phyloP scores from a whole-genome alignment of 2,888 invertebrate genomes.

The Diloba caeruleocephala region DNA sequence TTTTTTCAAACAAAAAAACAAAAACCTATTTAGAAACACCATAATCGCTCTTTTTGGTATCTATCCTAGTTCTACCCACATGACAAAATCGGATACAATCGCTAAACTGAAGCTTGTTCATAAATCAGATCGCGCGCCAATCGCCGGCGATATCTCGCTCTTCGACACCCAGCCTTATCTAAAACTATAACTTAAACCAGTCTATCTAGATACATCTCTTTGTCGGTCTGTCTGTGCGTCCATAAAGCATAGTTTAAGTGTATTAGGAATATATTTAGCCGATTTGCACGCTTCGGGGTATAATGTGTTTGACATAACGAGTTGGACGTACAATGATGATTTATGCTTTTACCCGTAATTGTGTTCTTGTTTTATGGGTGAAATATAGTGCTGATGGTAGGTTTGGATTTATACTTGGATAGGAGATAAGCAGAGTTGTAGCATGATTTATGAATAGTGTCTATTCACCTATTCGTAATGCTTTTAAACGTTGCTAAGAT shows the following conservation, averaged over 20 bases:
- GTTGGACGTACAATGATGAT: conserved; percentile 55
- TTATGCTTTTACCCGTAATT: conserved; percentile 49
- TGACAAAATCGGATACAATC: conserved; percentile 34
- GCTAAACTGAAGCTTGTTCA: conserved; percentile 18
- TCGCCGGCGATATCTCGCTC: conserved; percentile 16
- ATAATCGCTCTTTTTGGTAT: conserved; percentile 5
- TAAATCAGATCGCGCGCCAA: conserved; percentile 40
- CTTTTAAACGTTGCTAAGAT: no score
- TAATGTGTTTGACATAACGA: conserved; percentile 58
- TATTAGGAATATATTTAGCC: conserved; percentile 68
- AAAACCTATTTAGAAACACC: conserved; percentile 9
- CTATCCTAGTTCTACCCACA: conserved; percentile 1
- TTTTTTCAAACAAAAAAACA: no score
- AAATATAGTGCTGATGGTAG: conserved; percentile 16
- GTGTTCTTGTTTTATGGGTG: conserved; percentile 38
- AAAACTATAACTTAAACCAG: conserved; percentile 42
- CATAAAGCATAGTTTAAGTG: conserved; percentile 59
- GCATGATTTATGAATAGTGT: background rate
- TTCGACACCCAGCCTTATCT: conserved; percentile 53
- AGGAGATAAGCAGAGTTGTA: background rate
- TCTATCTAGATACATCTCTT: conserved; percentile 54
- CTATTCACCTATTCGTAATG: background rate
- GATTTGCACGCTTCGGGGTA: conserved; percentile 68
- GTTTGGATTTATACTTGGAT: conserved; percentile 16
- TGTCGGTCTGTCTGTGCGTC: conserved; percentile 63